Conservation (phyloP, 2,797 vertebrate species). For the Micropoecilia bifurca region DNA sequence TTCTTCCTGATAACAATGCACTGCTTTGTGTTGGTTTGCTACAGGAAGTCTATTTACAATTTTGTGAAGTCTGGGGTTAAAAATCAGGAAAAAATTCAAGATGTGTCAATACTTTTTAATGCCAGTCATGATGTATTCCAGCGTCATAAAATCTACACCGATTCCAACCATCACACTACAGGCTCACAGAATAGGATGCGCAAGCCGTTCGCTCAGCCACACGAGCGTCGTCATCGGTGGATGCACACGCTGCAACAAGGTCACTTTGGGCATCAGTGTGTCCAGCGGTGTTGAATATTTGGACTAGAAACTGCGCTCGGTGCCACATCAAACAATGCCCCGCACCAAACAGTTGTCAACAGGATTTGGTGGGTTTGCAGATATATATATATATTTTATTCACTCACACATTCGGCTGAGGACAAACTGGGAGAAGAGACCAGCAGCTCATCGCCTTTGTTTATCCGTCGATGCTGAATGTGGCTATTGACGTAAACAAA, state of each 20-base stretch:
- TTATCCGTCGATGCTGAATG: conserved; percentile 20
- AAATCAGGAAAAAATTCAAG: background rate
- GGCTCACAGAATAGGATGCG: conserved; percentile 23
- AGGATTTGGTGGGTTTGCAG: conserved; percentile 33
- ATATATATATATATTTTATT: conserved; percentile 33
- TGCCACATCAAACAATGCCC: conserved; percentile 62
- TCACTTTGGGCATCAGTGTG: conserved; percentile 62
- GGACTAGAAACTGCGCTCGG: conserved; percentile 45
- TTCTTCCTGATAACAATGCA: background rate
- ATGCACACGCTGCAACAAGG: conserved; percentile 57
- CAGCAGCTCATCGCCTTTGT: conserved; percentile 17
- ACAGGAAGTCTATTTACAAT: background rate
- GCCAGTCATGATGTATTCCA: background rate
- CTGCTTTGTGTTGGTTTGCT: background rate
- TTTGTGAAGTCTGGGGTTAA: background rate
- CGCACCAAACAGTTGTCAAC: conserved; percentile 47
- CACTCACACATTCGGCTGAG: conserved; percentile 26
- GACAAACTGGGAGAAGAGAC: conserved; percentile 34
- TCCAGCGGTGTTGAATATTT: conserved; percentile 67
- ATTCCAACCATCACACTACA: conserved; percentile 2
- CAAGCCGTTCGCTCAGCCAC: conserved; percentile 19
- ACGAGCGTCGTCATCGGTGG: conserved; percentile 28
- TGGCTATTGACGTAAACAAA: background rate
- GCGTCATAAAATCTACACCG: conserved; percentile 7
- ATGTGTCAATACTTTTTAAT: background rate